Conservation (phyloP, 1,140 invertebrate species). For the Anastatus disparis region DNA sequence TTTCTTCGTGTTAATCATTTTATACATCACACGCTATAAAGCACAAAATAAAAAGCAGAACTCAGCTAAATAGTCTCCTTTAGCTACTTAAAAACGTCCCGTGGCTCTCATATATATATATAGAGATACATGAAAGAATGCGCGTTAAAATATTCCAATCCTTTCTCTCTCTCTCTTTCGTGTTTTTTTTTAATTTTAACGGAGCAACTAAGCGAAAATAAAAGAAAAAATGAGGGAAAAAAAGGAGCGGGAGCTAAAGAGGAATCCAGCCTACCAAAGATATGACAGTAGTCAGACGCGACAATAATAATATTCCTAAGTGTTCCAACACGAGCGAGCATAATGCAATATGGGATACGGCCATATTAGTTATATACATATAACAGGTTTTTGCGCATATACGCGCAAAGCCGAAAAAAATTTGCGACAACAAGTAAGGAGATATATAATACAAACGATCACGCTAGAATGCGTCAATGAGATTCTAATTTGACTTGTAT, state of each 20-base stretch:
- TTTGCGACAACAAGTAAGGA: neutral
- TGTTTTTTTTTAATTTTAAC: no score
- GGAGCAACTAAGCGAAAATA: neutral
- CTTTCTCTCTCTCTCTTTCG: neutral
- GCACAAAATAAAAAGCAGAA: slow-evolving; percentile 22
- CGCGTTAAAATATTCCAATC: neutral
- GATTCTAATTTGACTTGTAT: slow-evolving; percentile 27
- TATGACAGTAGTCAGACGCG: neutral
- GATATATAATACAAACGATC: neutral
- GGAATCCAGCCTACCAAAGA: no score
- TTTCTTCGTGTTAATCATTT: neutral
- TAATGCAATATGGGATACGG: neutral
- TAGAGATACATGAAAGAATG: no score
- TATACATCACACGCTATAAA: slow-evolving; percentile 36
- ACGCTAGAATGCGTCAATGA: slow-evolving; percentile 22
- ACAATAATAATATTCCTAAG: slow-evolving; percentile 31
- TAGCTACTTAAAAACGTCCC: neutral
- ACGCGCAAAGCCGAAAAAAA: slow-evolving; percentile 26
- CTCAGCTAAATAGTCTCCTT: neutral
- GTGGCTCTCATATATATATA: no score
- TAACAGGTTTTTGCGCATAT: slow-evolving; percentile 23
- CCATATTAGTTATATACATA: neutral
- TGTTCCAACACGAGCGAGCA: neutral
- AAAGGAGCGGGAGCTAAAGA: no score
- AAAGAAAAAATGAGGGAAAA: neutral